A percentile compares a stretch with the other conserved stretches of the same genome.
phyloP scores from a whole-genome alignment of 2,797 vertebrate species.

The Siniperca scherzeri region DNA sequence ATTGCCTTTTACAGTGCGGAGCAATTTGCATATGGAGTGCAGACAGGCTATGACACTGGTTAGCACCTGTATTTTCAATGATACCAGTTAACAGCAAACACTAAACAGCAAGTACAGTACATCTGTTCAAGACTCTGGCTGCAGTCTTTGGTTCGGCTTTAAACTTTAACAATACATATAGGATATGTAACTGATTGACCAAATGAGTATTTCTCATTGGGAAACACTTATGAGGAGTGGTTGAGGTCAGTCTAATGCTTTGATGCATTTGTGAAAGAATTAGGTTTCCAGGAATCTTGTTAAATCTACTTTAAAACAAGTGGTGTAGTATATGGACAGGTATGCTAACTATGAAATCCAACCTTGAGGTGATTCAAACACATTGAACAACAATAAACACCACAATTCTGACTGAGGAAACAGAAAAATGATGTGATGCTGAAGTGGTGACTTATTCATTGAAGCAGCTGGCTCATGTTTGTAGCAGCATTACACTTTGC shows the following conservation, averaged over 20 bases:
- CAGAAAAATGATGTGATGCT: slow-evolving; percentile 19
- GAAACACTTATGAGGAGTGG: slow-evolving; percentile 24
- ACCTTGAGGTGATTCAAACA: slow-evolving; percentile 35
- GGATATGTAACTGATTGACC: not conserved
- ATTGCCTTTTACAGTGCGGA: slow-evolving; percentile 46
- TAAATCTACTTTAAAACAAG: not conserved
- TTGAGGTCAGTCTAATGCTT: slow-evolving; percentile 35
- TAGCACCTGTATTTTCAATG: slow-evolving; percentile 54
- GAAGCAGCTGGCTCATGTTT: slow-evolving; percentile 28
- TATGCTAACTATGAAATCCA: slow-evolving; percentile 16
- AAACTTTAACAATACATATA: slow-evolving; percentile 28
- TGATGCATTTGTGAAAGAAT: slow-evolving; percentile 26
- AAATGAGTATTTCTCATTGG: not conserved
- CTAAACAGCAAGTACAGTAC: slow-evolving; percentile 41
- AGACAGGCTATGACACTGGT: slow-evolving; percentile 34
- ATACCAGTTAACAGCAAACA: slow-evolving; percentile 39
- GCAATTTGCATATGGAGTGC: slow-evolving; percentile 51
- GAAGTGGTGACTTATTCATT: slow-evolving; percentile 21
- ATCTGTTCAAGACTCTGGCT: slow-evolving; percentile 34
- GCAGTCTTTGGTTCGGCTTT: slow-evolving; percentile 63
- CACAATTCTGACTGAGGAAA: slow-evolving; percentile 8
- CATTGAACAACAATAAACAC: slow-evolving; percentile 33
- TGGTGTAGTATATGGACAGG: not conserved
- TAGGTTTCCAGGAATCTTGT: slow-evolving; percentile 3
- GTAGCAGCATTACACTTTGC: slow-evolving; percentile 49